Conservation (phyloP, 2,888 invertebrate species). For the Megamerina dolium region DNA sequence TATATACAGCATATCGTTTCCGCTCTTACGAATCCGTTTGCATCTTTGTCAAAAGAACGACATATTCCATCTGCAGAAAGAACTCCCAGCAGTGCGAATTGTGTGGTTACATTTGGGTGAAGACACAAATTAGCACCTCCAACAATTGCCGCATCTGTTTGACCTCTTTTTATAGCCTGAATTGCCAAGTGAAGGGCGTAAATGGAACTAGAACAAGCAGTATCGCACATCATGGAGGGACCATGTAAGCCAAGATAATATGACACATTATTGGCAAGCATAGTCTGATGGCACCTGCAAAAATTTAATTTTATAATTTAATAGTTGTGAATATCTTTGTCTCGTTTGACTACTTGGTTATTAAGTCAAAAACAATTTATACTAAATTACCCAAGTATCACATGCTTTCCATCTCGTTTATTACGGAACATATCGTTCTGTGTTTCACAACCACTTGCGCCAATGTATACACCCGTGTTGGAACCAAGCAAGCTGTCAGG, state of each 20-base stretch:
- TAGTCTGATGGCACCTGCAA: constrained; percentile 64
- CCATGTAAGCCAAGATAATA: constrained; percentile 83
- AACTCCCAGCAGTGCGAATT: constrained; percentile 74
- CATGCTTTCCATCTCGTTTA: too few relatives aligned
- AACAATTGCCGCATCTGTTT: constrained; percentile 83
- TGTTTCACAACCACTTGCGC: constrained; percentile 63
- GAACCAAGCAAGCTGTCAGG: constrained; percentile 57
- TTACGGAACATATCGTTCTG: constrained; percentile 70
- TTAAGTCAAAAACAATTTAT: too few relatives aligned
- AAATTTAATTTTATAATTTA: too few relatives aligned
- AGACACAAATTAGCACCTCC: too few relatives aligned
- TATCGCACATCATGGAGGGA: constrained; percentile 82
- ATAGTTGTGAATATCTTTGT: too few relatives aligned
- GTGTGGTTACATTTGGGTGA: too few relatives aligned
- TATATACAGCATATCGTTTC: constrained; percentile 68
- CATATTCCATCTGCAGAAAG: constrained; percentile 80
- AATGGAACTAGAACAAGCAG: constrained; percentile 91
- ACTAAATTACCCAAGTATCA: too few relatives aligned
- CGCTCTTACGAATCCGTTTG: constrained; percentile 76
- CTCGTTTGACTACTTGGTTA: too few relatives aligned
- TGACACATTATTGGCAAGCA: constrained; percentile 89
- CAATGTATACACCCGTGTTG: constrained; percentile 63
- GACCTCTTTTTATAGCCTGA: constrained; percentile 66
- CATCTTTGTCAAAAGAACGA: constrained; percentile 81
- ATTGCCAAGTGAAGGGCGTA: constrained; percentile 80